A percentile compares a stretch with the other conserved stretches of the same genome.
phyloP scores from a whole-genome alignment of 2,113 vertebrate species.

The Megalops atlanticus region DNA sequence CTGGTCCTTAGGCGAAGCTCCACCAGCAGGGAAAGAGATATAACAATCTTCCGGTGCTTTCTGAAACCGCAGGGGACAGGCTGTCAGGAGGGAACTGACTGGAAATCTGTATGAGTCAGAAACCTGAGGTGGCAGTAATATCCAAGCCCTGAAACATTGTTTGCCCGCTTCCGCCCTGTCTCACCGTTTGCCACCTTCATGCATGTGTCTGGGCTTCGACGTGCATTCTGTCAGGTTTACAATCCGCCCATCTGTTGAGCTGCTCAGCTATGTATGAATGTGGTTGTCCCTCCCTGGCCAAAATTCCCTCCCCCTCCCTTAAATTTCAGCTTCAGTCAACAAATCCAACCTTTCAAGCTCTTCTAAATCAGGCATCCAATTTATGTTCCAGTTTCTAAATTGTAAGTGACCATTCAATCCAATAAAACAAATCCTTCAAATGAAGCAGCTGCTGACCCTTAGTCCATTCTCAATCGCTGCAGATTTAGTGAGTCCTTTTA shows the following conservation, averaged over 20 bases:
- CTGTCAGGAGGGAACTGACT: constrained; percentile 7
- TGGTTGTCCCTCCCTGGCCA: too few species aligned
- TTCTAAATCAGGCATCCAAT: too few species aligned
- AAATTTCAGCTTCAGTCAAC: too few species aligned
- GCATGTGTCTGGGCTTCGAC: background rate
- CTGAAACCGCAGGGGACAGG: background rate
- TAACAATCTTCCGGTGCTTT: constrained; percentile 8
- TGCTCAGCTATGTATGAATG: background rate
- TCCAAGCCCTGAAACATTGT: background rate
- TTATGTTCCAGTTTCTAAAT: too few species aligned
- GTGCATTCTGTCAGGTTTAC: background rate
- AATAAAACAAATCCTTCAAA: background rate
- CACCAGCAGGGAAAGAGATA: background rate
- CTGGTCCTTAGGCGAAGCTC: constrained; percentile 6
- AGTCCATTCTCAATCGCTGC: background rate
- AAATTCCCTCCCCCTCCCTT: too few species aligned
- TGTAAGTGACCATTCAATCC: background rate
- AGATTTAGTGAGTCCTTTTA: background rate
- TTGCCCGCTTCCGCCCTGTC: background rate
- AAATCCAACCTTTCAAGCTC: too few species aligned
- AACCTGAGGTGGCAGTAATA: background rate
- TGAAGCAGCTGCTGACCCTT: background rate
- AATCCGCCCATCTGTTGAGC: background rate
- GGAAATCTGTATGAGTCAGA: background rate
- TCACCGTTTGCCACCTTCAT: background rate